phyloP scores from a whole-genome alignment of 2,888 invertebrate genomes.

The Gymnosoma rotundatum region DNA sequence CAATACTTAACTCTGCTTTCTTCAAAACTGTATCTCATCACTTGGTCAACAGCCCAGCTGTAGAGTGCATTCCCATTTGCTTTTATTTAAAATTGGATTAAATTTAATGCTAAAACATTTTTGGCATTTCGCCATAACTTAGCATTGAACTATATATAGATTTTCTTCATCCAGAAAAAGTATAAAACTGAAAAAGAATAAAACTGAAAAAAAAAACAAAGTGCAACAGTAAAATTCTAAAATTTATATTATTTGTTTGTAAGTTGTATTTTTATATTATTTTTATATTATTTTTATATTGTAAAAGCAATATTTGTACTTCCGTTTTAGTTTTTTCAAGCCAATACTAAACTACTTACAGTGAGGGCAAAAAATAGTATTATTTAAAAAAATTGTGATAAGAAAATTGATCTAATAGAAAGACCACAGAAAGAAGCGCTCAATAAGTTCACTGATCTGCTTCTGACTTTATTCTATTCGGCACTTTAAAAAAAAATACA shows the following conservation, averaged over 20 bases:
- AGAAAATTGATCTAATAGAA: too few relatives aligned
- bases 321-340: conserved; percentile 32
- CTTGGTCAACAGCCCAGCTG: too few relatives aligned
- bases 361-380: not conserved
- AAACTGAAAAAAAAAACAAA: not conserved
- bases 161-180: conserved; percentile 14
- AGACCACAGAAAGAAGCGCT: too few relatives aligned
- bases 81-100: not conserved
- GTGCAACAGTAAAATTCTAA: conserved; percentile 48
- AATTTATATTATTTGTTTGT: conserved; percentile 40
- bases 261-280: not conserved
- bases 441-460: too few relatives aligned
- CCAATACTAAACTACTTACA: not conserved
- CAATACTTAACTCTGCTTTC: too few relatives aligned
- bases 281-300: conserved; percentile 48
- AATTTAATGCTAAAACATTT: conserved; percentile 11
- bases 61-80: not conserved
- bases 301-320: conserved; percentile 55
- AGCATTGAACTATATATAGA: conserved; percentile 41
- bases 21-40: too few relatives aligned
- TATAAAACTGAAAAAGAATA: not conserved
- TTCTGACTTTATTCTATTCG: too few relatives aligned
- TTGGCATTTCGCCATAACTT: conserved; percentile 52
- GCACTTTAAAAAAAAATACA: too few relatives aligned
- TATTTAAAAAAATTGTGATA: too few relatives aligned